These are phyloP conservation scores for Sicus ferrugineus DNA, from an alignment of 2,888 invertebrate species.

Conservation along the genomic window DNA sequence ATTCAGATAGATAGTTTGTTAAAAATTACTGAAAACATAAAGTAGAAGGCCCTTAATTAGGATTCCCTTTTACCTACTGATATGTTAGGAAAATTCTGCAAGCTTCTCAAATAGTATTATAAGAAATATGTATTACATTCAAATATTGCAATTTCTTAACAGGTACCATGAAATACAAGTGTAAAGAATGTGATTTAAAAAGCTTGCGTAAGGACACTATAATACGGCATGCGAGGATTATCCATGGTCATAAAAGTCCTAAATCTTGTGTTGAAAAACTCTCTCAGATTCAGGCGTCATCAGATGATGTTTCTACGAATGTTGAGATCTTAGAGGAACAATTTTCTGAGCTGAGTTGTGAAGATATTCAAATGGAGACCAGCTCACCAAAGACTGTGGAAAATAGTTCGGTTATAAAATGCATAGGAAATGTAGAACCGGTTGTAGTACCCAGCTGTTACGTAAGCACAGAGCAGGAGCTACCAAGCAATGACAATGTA, in stretches of 20 bases:
- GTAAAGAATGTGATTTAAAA: slow-evolving; percentile 74
- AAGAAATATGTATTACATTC: not conserved
- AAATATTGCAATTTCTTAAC: slow-evolving; percentile 27
- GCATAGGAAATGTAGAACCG: slow-evolving; percentile 60
- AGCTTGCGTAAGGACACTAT: slow-evolving; percentile 83
- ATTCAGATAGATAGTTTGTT: not conserved
- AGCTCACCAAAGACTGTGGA: slow-evolving; percentile 41
- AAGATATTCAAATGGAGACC: slow-evolving; percentile 11
- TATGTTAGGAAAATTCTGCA: not conserved
- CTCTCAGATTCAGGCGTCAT: not conserved
- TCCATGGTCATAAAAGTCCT: slow-evolving; percentile 69
- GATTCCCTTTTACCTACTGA: too few species aligned
- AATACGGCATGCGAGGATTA: slow-evolving; percentile 77
- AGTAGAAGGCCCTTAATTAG: too few species aligned
- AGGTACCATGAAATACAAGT: slow-evolving; percentile 76
- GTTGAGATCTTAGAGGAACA: slow-evolving; percentile 41
- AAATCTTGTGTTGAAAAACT: slow-evolving; percentile 39
- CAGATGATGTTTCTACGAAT: not conserved
- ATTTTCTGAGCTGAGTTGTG: slow-evolving; percentile 4
- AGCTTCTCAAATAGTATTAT: not conserved
- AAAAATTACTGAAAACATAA: not conserved
- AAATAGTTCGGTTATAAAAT: slow-evolving; percentile 59
- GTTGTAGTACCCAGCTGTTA: slow-evolving; percentile 36
- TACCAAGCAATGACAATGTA: slow-evolving; percentile 46
- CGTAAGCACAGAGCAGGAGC: too few species aligned